Base-by-base conservation (phyloP, 2,888 invertebrate species). In the Cancer borealis region DNA sequence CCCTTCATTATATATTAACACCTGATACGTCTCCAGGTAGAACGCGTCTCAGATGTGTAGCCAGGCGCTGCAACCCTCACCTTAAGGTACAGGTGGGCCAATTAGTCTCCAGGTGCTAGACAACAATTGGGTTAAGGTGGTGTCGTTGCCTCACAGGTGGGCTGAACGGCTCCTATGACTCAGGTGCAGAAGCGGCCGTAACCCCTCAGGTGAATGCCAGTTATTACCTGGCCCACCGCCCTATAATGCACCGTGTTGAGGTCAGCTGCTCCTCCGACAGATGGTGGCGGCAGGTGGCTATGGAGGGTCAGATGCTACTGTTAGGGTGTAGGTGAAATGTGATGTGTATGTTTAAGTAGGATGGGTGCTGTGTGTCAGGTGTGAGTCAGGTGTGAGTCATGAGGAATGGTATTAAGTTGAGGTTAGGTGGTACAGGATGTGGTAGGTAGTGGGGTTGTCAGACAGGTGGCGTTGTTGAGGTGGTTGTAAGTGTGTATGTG, bases 101-200 rank as follows among this genome's bases (percentile, higher is more conserved):
- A 66, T 66, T 66, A 66, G 66, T 66, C 5, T 66, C 66, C 66
- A n/a, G 66, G 66, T 66, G 66, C n/a, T n/a, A 66, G n/a, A 66
- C 66, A 54, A 54, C 54, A 66, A 66, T 66, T 66, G n/a, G 66
- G 66, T 66, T 21, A 66, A 66, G 66, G 66, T 66, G 66, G 14
- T 66, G 66, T 66, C 66, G 66, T 66, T n/a, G 21, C n/a, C n/a
- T 66, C 66, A 66, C 66, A 66, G 66, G 66, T 66, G 66, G 17
- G 21, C 66, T n/a, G 6, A 66, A n/a, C n/a, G n/a, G 66, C 66
- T 66, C n/a, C n/a, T 66, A 66, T 66, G 66, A 66, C 5, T 66
- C 66, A 66, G 66, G 66, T 66, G 66, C n/a, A 21, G 12, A 8
- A 54, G 66, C 66, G 66, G n/a, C 66, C 21, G 54, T 66, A 66